Conservation (phyloP, 2,113 vertebrate species). For the Puffinus mauretanicus region DNA sequence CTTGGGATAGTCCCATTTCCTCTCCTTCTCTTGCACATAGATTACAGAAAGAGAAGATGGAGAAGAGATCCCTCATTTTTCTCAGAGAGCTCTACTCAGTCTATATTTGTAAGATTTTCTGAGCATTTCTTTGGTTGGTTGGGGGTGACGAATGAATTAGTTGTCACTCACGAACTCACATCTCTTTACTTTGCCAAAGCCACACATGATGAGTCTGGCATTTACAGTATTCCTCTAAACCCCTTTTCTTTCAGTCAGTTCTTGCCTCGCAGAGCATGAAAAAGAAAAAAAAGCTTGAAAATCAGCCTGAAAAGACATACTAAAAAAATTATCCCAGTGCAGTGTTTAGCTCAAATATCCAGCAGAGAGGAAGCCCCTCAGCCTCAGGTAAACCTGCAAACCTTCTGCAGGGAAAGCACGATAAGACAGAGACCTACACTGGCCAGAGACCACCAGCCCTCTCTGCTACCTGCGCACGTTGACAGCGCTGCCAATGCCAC, state of each 20-base stretch:
- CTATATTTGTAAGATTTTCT: background rate
- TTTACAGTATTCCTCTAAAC: background rate
- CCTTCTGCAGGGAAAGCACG: fast-evolving
- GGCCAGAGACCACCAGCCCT: background rate
- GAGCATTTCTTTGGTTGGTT: background rate
- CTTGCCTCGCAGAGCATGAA: background rate
- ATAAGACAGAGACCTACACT: background rate
- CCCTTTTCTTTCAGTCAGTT: background rate
- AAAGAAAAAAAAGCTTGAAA: background rate
- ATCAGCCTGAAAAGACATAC: background rate
- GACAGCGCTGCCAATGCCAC: background rate
- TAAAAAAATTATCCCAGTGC: background rate
- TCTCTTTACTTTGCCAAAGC: background rate
- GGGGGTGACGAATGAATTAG: background rate
- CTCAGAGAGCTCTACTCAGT: background rate
- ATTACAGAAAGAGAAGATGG: background rate
- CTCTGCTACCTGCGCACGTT: background rate
- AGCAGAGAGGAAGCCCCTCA: background rate
- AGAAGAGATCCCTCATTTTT: background rate
- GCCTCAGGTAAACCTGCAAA: background rate
- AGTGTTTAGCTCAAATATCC: background rate
- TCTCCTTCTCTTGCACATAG: background rate
- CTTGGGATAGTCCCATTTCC: background rate
- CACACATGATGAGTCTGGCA: background rate
- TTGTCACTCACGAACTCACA: background rate